Evolutionary conservation across 2,113 vertebrate genomes (phyloP), one percentile per base, ranked within the genome.

Genomic region (Gallinago jamesoni): DNA sequence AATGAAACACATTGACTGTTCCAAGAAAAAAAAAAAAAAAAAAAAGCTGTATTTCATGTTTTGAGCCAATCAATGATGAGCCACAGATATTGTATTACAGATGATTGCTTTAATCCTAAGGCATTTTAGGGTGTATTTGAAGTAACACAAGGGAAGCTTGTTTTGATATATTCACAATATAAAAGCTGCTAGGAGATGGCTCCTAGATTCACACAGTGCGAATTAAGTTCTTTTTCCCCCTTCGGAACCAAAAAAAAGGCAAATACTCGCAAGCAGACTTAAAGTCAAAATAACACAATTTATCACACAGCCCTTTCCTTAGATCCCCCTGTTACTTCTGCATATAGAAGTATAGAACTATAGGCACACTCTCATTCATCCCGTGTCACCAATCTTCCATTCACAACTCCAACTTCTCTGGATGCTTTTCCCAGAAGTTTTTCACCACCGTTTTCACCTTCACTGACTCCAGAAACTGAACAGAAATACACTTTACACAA

Each of bases 101-200:
- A 94, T 97, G 98, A 98, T 97, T 98, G 95, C 92, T 97, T 90
- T 98, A 97, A 97, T 97, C 91, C 95, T 95, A 97, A 89, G 91
- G 93, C 91, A 97, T 96, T 97, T 97, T 97, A 97, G 74, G 91
- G 90, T 94, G 93, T 86, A 97, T 94, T 86, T 97, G 90, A 97
- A 98, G 81, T 81, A 96, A 89, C 87, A 97, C 85, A 97, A 84
- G 94, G 35, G 91, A 96, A 97, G 83, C 69, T 92, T 96, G 87
- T 96, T 96, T 97, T 97, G 92, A 75, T 97, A 85, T 89, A 96
- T 68, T 96, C 77, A 91, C 72, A 91, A 79, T 70, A 89, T 45
- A 87, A 79, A 79, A 95, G 70, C 64, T 97, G 48, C 81, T 93
- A 93, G 76, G 78, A 97, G 79, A 96, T 94, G 87, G 80, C 45